Conservation (phyloP, 1,140 invertebrate species). For the Oppia nitens region DNA sequence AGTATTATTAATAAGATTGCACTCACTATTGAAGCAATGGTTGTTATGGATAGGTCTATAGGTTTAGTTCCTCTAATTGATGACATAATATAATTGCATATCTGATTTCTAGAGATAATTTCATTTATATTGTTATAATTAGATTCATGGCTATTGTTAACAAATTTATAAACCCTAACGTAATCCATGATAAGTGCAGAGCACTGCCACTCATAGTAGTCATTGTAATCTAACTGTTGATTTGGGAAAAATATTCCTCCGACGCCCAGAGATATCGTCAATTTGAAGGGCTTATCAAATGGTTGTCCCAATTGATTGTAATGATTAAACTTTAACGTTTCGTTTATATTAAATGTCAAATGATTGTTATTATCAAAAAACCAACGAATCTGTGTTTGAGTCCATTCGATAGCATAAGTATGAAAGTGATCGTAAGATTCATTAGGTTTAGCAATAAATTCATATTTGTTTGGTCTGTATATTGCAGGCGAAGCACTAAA, state of each 20-base stretch:
- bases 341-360: not conserved
- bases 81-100: not conserved
- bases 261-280: not conserved
- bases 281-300: conserved; percentile 20
- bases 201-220: not conserved
- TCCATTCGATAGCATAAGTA: not conserved
- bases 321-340: not conserved
- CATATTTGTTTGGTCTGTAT: not conserved
- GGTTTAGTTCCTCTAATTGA: not conserved
- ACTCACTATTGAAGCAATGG: not conserved
- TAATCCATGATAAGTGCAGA: not conserved
- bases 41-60: not conserved
- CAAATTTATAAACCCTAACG: not conserved
- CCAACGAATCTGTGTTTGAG: not conserved
- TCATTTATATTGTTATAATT: too few species aligned
- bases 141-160: not conserved
- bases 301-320: conserved; percentile 12
- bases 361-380: conserved; percentile 1
- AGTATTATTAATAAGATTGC: not conserved
- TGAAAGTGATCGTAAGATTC: not conserved
- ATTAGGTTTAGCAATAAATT: not conserved
- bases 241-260: not conserved
- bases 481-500: not conserved
- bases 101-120: not conserved
- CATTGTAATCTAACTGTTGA: not conserved